A percentile compares a stretch with the other conserved stretches of the same genome.
phyloP scores from a whole-genome alignment of 2,888 invertebrate species.

The Drosophila putrida region DNA sequence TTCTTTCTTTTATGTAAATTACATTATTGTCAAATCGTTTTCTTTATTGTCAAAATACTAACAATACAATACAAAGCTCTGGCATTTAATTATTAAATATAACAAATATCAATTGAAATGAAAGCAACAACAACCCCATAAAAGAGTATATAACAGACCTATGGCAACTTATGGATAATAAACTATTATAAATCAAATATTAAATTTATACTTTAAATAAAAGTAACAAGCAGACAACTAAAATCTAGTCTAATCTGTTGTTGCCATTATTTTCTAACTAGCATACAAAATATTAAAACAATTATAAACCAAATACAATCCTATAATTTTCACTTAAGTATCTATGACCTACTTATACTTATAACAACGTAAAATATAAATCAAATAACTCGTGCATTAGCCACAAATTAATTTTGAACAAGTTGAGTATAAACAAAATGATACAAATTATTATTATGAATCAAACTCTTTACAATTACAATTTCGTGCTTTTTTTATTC shows the following conservation, averaged over 20 bases:
- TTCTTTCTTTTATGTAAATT: slow-evolving; percentile 77
- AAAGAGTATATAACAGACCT: slow-evolving; percentile 39
- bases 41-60: slow-evolving; percentile 54
- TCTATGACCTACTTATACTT: slow-evolving; percentile 32
- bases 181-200: slow-evolving; percentile 34
- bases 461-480: slow-evolving; percentile 62
- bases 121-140: slow-evolving; percentile 55
- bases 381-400: slow-evolving; percentile 38
- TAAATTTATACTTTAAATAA: slow-evolving; percentile 20
- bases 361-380: slow-evolving; percentile 33
- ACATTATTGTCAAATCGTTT: slow-evolving; percentile 70
- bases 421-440: slow-evolving; percentile 76
- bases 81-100: slow-evolving; percentile 83
- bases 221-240: slow-evolving; percentile 34
- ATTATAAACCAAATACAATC: slow-evolving; percentile 24
- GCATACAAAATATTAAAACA: slow-evolving; percentile 46
- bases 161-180: slow-evolving; percentile 57
- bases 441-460: slow-evolving; percentile 65
- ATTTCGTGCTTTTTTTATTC: slow-evolving; percentile 68
- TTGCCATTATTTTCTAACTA: slow-evolving; percentile 64
- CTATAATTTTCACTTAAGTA: slow-evolving; percentile 50
- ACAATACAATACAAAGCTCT: slow-evolving; percentile 73
- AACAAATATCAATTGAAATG: slow-evolving; percentile 61
- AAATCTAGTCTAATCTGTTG: slow-evolving; percentile 56
- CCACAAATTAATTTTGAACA: slow-evolving; percentile 71